Evolutionary conservation across 2,113 vertebrate genomes (phyloP).

Genomic region (Zosterops hypoxanthus): DNA sequence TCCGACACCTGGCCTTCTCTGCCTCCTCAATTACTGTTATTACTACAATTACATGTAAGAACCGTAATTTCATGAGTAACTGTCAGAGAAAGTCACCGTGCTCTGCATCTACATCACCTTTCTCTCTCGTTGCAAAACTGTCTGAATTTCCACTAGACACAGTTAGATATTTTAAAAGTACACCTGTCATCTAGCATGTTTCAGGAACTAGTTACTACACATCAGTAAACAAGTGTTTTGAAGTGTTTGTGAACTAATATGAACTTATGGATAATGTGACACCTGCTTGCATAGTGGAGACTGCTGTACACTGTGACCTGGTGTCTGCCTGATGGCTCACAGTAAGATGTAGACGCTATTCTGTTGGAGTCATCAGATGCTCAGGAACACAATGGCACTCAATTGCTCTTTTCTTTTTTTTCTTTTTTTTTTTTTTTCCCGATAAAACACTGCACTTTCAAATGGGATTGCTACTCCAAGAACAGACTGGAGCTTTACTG

Average conservation of each 20-base stretch:
- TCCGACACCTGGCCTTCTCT: background rate
- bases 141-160: conserved; percentile 6
- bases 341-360: background rate
- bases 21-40: background rate
- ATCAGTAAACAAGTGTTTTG: background rate
- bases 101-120: background rate
- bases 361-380: background rate
- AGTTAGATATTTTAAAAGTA: background rate
- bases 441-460: background rate
- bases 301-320: background rate
- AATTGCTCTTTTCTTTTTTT: background rate
- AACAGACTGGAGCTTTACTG: background rate
- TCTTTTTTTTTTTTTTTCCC: background rate
- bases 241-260: background rate
- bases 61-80: background rate
- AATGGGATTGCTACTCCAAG: background rate
- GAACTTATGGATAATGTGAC: background rate
- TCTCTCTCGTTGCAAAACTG: background rate
- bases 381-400: background rate
- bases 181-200: conserved; percentile 2
- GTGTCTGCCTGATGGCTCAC: background rate
- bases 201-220: conserved; percentile 10
- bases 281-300: background rate
- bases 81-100: background rate
- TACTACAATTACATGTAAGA: background rate